Evolutionary conservation across 2,888 invertebrate species (phyloP), one percentile per base, ranked within the genome.

Genomic region (Atrina japonica): DNA sequence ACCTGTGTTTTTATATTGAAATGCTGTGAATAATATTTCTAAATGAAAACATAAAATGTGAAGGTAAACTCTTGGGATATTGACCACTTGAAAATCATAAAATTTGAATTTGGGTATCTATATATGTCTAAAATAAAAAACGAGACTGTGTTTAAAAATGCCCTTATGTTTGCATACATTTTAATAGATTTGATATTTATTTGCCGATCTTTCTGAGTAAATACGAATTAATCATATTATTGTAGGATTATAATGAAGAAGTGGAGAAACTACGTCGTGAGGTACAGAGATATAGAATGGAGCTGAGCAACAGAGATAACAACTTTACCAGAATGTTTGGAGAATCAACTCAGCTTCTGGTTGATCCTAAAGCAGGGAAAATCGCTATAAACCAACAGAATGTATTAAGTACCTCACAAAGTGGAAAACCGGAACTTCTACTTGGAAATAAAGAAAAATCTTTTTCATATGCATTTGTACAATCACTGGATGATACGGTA

Each of bases 261-360:
- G 47, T 89, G n/a, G 88, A 88, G 61, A 78, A 82, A 58, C 77
- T 90, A 53, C 76, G 86, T 47, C 78, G 81, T 18, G 88, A 89
- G 72, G 80, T 90, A 1, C 83, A 85, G 58, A 75, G 85, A 41
- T 90, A 89, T 67, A 78, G 86, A 23, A 82, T 89, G 70, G 90
- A 90, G 56, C 81, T 90, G 14, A 83, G 80, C 61, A 90, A 90
- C 76, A 64, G 90, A 27, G 90, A 90, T 60, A 74, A 73, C 52
- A 90, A 89, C 73, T 90, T 89, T 71, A 90, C 88, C 78, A 80
- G 88, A 49, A 84, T 89, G 82, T 90, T 90, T 76, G 83, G 83
- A 0, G 86, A 88, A 2, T 77, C 81, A 45, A 82, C 85, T 25
- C 80, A 86, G 45, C 70, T 89, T 21, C 70, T 86, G 11, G 81